Evolutionary conservation across 1,140 invertebrate genomes (phyloP).

Genomic region (Battus philenor): DNA sequence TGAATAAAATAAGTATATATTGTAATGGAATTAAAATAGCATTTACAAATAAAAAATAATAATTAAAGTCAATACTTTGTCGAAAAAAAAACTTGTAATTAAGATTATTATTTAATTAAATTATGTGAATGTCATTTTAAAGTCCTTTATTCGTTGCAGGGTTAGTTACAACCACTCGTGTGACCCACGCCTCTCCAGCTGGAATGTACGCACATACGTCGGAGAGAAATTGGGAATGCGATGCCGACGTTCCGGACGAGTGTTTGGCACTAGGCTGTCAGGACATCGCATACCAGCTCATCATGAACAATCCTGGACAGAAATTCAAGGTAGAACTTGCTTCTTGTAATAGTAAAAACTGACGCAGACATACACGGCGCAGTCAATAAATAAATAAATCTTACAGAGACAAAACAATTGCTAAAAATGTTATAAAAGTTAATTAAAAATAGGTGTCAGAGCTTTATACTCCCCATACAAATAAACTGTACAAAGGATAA

Average conservation of each 20-base stretch:
- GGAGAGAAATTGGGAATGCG: slow-evolving; percentile 88
- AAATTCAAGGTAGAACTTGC: slow-evolving; percentile 63
- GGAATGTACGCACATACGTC: slow-evolving; percentile 86
- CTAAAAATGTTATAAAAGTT: too few species aligned
- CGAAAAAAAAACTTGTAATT: neutral
- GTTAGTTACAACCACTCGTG: slow-evolving; percentile 83
- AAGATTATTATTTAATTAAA: too few species aligned
- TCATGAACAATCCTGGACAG: slow-evolving; percentile 77
- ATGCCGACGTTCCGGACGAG: slow-evolving; percentile 75
- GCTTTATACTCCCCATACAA: too few species aligned
- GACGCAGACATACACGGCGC: too few species aligned
- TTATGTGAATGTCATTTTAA: slow-evolving; percentile 10
- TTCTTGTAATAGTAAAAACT: too few species aligned
- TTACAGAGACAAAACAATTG: too few species aligned
- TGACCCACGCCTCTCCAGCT: slow-evolving; percentile 86
- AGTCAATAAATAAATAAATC: too few species aligned
- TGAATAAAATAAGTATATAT: too few species aligned
- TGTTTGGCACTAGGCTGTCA: slow-evolving; percentile 59
- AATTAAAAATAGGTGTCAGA: too few species aligned
- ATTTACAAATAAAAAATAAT: too few species aligned
- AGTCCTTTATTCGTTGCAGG: slow-evolving; percentile 60
- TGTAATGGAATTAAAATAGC: too few species aligned
- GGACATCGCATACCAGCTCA: slow-evolving; percentile 79
- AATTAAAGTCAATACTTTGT: neutral
- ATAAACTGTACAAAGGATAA: too few species aligned